These are phyloP conservation scores for Nothobranchius furzeri DNA, from an alignment of 2,113 vertebrate genomes.

Conservation along the genomic window DNA sequence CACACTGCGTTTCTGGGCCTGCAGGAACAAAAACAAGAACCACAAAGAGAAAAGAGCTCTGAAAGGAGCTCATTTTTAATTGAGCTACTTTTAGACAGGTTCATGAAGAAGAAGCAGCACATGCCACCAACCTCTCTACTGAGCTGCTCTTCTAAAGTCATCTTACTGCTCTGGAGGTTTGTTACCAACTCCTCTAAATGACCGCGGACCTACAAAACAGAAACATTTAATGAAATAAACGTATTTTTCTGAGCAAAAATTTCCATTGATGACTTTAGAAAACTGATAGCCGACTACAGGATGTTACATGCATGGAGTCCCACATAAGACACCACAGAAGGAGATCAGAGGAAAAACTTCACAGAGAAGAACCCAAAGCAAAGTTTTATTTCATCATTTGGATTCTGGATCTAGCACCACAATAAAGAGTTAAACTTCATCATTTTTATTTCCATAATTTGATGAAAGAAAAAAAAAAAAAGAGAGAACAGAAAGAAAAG, in stretches of 20 bases:
- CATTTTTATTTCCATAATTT: too few species aligned
- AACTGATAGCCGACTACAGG: conserved; percentile 7
- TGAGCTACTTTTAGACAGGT: background rate
- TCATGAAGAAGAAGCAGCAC: conserved; percentile 4
- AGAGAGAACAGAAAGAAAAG: conserved; percentile 11
- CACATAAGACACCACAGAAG: conserved; percentile 39
- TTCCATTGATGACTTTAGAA: background rate
- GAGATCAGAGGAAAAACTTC: conserved; percentile 18
- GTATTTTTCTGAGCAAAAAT: background rate
- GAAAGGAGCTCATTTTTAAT: background rate
- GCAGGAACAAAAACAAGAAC: background rate
- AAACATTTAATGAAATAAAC: background rate
- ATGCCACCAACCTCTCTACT: conserved; percentile 79
- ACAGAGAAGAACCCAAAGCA: conserved; percentile 32
- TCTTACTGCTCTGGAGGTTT: conserved; percentile 83
- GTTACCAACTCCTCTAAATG: conserved; percentile 85
- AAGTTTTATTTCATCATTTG: background rate
- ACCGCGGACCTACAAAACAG: conserved; percentile 76
- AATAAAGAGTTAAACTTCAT: too few species aligned
- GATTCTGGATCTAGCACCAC: conserved; percentile 4
- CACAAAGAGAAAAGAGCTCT: background rate
- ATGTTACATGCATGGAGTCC: conserved; percentile 59
- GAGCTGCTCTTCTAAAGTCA: conserved; percentile 85
- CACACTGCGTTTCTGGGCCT: conserved; percentile 84
- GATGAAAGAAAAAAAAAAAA: background rate